Conservation (phyloP, 2,113 vertebrate genomes). For the Rhinoptilus africanus region DNA sequence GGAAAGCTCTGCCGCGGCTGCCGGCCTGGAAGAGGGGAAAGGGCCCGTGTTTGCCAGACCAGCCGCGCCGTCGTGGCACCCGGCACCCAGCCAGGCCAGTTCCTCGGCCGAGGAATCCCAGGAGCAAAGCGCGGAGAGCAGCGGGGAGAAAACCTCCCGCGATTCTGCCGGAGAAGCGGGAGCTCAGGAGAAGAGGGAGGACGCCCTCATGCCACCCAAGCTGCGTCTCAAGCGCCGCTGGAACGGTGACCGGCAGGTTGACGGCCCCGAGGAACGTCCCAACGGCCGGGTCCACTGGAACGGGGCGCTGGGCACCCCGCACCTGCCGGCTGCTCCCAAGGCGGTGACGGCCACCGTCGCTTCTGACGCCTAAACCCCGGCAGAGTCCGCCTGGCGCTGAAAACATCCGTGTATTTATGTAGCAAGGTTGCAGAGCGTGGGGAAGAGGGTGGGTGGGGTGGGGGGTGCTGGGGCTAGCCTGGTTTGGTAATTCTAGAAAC, state of each 20-base stretch:
- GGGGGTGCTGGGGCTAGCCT: too few species aligned
- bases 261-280: constrained; percentile 15
- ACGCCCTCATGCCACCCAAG: constrained; percentile 76
- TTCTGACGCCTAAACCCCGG: constrained; percentile 52
- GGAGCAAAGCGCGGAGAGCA: constrained; percentile 34
- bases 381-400: neutral
- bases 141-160: neutral
- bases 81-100: accelerated
- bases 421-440: constrained; percentile 54
- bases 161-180: accelerated
- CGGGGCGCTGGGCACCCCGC: neutral
- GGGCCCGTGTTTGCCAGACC: constrained; percentile 55
- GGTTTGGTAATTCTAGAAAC: too few species aligned
- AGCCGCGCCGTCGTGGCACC: neutral
- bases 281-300: constrained; percentile 59
- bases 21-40: neutral
- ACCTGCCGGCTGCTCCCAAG: neutral
- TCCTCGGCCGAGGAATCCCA: neutral
- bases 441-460: too few species aligned
- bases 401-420: constrained; percentile 58
- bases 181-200: constrained; percentile 57
- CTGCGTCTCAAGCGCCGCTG: constrained; percentile 77
- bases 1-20: neutral
- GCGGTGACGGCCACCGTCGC: constrained; percentile 37
- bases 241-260: constrained; percentile 63